Evolutionary conservation across 2,797 vertebrate genomes (phyloP), one percentile per base, ranked within the genome.

Genomic region (Buphagus erythrorhynchus): DNA sequence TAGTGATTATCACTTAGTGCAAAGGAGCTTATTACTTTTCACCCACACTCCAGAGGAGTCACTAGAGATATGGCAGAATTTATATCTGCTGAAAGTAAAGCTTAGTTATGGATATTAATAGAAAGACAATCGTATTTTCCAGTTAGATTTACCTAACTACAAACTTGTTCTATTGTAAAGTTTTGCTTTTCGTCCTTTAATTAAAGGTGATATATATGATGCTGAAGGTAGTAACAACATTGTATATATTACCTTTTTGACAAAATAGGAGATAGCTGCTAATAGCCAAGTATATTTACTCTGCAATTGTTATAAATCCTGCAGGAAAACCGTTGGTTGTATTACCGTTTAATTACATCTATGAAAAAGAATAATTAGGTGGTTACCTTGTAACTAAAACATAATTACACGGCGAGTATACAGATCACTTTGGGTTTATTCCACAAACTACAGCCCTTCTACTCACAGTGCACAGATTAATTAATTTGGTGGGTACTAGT

Each of bases 11-110:
- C 87, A 86, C 82, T 93, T 95, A 90, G 91, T 90, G 93, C 82
- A 95, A 93, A 96, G 79, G 91, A 95, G 72, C 62, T 95, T 95
- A 95, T 95, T 96, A 88, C 82, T 81, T 95, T 86, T 74, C 93
- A 95, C 91, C 87, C 91, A 94, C 82, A 57, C 68, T 80, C 43
- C 35, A 42, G 42, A 91, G 33, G 33, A 92, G 89, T 71, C 89
- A 71, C 81, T 61, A 82, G 73, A 84, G 84, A 78, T 55, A 71
- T 1, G 13, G 48, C 38, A 69, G 52, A 80, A 51, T 68, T 94
- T 35, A 10, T 52, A 88, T 86, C 72, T 90, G n/a, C 42, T 82
- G 62, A 55, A 95, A 63, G 66, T 31, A 94, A 92, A 76, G 89
- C 52, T 74, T 67, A 77, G 38, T 68, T 83, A 48, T n/a, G 45